A percentile compares a stretch with the other conserved stretches of the same genome.
These are phyloP conservation scores for Drosophila obscura DNA, from an alignment of 1,140 invertebrate genomes.

Conservation along the genomic window DNA sequence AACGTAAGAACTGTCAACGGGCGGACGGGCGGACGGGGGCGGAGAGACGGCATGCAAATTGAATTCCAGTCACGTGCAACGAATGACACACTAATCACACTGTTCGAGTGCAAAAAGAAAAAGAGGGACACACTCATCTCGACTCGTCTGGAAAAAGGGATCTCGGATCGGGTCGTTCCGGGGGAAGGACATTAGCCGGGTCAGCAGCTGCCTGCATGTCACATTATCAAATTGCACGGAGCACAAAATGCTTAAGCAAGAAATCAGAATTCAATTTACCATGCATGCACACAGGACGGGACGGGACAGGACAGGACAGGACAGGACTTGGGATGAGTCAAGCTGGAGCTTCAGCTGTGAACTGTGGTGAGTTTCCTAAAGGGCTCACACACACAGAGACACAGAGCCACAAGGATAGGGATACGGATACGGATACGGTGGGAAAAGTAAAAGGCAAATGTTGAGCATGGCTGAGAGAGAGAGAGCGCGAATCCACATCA, in stretches of 20 bases:
- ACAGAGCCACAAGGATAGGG: conserved; percentile 4
- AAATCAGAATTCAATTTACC: conserved; percentile 76
- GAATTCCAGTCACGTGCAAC: conserved; percentile 66
- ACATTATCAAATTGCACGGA: conserved; percentile 65
- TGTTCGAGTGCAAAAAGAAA: conserved; percentile 29
- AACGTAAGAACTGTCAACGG: conserved; percentile 15
- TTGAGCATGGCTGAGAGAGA: conserved; percentile 12
- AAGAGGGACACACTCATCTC: too few relatives aligned
- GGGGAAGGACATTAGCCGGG: conserved; percentile 46
- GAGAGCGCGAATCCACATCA: conserved; percentile 63
- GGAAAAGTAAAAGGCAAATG: conserved; percentile 31
- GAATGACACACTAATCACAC: conserved; percentile 69
- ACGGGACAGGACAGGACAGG: conserved; percentile 17
- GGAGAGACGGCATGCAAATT: conserved; percentile 46
- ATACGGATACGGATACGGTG: background rate
- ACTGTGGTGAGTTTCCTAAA: conserved; percentile 66
- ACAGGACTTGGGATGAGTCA: conserved; percentile 6
- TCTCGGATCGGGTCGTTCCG: background rate
- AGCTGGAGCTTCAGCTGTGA: conserved; percentile 40
- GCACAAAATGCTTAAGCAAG: conserved; percentile 37
- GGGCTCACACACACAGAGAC: conserved; percentile 3
- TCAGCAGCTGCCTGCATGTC: conserved; percentile 56
- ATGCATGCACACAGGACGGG: conserved; percentile 28
- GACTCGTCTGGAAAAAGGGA: background rate
- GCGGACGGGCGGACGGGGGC: background rate